Evolutionary conservation across 2,888 invertebrate genomes (phyloP).

Genomic region (Camponotus fellah): DNA sequence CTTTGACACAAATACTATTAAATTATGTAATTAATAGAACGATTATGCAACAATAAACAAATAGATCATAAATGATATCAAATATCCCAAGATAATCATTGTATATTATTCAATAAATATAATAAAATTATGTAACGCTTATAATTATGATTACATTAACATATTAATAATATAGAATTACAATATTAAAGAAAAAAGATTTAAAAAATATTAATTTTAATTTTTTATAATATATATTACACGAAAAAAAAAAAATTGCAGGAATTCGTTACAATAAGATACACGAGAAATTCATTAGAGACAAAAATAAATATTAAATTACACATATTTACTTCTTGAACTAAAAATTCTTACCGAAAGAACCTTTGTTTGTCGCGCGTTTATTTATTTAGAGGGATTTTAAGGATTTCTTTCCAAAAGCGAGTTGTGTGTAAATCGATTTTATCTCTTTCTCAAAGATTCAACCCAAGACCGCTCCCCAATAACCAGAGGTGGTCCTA

Average conservation of each 20-base stretch:
- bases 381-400: conserved; percentile 5
- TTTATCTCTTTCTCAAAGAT: conserved; percentile 32
- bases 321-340: background rate
- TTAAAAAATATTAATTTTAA: background rate
- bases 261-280: background rate
- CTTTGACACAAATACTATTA: background rate
- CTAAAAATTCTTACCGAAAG: background rate
- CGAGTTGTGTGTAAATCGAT: conserved; percentile 5
- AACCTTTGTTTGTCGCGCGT: no score
- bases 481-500: background rate
- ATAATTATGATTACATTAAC: background rate
- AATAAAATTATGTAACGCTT: conserved; percentile 27
- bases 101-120: background rate
- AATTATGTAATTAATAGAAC: background rate
- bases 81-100: background rate
- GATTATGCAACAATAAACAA: conserved; percentile 9
- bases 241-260: background rate
- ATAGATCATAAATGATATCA: background rate
- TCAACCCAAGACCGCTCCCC: background rate
- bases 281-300: background rate
- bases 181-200: background rate
- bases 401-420: background rate
- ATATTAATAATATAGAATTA: background rate
- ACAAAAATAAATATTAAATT: background rate
- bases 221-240: conserved; percentile 7